phyloP scores from a whole-genome alignment of 2,888 invertebrate genomes.

The Calliphora vomitoria region DNA sequence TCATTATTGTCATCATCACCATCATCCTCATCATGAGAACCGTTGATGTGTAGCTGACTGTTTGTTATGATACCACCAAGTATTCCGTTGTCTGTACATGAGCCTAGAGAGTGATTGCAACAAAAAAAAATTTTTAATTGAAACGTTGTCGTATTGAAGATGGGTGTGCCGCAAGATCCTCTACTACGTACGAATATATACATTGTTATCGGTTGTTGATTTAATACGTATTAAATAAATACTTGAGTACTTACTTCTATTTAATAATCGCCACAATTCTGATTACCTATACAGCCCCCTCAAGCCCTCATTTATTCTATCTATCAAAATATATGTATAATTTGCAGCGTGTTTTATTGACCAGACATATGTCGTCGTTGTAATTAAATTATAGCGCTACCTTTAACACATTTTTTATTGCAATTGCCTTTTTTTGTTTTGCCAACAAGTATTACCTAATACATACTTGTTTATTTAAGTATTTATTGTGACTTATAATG shows the following conservation, averaged over 20 bases:
- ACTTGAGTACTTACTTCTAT: not conserved
- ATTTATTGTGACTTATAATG: too few species aligned
- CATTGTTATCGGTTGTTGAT: slow-evolving; percentile 48
- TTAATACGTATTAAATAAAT: slow-evolving; percentile 31
- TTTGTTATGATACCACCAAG: not conserved
- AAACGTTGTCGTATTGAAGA: not conserved
- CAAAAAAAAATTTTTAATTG: not conserved
- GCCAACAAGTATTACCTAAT: slow-evolving; percentile 37
- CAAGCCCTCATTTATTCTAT: not conserved
- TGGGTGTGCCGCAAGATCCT: slow-evolving; percentile 52
- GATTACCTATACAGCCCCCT: slow-evolving; percentile 15
- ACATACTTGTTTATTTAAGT: slow-evolving; percentile 5
- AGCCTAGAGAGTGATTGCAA: slow-evolving; percentile 49
- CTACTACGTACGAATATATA: not conserved
- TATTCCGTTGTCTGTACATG: slow-evolving; percentile 40
- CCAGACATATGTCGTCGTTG: not conserved
- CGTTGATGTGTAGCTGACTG: not conserved
- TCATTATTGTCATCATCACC: not conserved
- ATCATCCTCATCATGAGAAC: slow-evolving; percentile 1
- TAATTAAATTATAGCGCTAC: slow-evolving; percentile 12
- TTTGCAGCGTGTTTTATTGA: not conserved
- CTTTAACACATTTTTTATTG: not conserved
- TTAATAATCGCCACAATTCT: slow-evolving; percentile 12
- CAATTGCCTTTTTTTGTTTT: slow-evolving; percentile 1
- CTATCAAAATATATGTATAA: not conserved